Conservation (phyloP, 2,888 invertebrate species). For the Agriopis aurantiaria region DNA sequence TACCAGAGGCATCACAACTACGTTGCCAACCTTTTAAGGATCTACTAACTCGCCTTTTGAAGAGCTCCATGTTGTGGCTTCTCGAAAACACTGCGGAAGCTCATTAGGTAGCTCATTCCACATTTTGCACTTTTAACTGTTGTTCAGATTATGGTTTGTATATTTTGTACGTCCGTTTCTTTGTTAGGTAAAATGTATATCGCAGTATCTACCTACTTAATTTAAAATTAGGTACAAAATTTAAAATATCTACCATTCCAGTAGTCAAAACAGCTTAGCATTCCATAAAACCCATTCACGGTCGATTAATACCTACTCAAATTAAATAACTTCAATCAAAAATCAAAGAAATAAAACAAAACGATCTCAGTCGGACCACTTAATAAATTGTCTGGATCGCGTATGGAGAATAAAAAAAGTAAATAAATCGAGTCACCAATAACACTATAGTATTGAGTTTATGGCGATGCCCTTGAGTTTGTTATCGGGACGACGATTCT, state of each 20-base stretch:
- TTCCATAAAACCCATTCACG: conserved; percentile 50
- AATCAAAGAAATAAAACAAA: conserved; percentile 59
- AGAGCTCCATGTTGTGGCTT: no score
- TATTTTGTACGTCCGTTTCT: neutral
- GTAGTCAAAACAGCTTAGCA: conserved; percentile 17
- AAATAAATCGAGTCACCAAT: conserved; percentile 78
- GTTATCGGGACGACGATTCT: conserved; percentile 77
- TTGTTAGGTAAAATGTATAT: neutral
- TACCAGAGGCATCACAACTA: no score
- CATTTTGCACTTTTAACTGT: neutral
- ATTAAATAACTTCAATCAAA: conserved; percentile 65
- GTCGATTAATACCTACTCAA: conserved; percentile 68
- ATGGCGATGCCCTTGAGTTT: conserved; percentile 77
- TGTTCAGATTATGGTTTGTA: neutral
- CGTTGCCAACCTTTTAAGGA: no score
- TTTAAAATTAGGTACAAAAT: conserved; percentile 3
- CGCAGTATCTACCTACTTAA: neutral
- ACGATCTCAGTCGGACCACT: conserved; percentile 68
- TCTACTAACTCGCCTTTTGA: no score
- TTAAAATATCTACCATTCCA: conserved; percentile 2
- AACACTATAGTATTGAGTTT: conserved; percentile 81
- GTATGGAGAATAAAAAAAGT: conserved; percentile 67
- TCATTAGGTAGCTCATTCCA: no score
- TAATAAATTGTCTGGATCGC: conserved; percentile 75
- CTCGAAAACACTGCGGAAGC: no score